A percentile compares a stretch with the other conserved stretches of the same genome.
Conservation (phyloP, 2,888 invertebrate genomes). For the Drosophila sordidapex region DNA sequence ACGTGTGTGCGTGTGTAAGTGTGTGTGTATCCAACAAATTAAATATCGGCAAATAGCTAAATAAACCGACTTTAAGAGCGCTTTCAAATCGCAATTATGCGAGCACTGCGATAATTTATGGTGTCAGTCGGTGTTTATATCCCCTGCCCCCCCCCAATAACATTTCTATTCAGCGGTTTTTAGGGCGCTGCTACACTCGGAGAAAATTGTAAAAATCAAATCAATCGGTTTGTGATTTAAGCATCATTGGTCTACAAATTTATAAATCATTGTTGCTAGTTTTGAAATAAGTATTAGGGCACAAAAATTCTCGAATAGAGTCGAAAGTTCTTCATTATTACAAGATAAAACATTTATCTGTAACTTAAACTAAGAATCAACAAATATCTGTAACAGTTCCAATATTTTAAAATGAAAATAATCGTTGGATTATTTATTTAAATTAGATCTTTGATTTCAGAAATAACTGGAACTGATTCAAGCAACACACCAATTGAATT, state of each 20-base stretch:
- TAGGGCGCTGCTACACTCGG: constrained; percentile 1
- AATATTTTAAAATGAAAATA: background rate
- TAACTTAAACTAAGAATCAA: background rate
- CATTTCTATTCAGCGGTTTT: constrained; percentile 9
- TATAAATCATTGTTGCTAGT: background rate
- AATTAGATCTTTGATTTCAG: background rate
- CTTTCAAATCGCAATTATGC: constrained; percentile 55
- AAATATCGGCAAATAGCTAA: constrained; percentile 46
- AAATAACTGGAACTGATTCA: background rate
- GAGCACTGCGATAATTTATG: constrained; percentile 48
- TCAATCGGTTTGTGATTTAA: background rate
- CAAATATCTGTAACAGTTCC: background rate
- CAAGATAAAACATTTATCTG: background rate
- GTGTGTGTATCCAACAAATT: constrained; percentile 16
- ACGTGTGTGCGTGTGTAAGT: background rate
- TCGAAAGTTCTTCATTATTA: background rate
- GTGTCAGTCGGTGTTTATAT: constrained; percentile 40
- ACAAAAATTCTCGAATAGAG: background rate
- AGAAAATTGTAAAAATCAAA: background rate
- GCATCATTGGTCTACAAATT: background rate
- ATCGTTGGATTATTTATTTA: background rate
- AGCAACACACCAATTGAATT: background rate
- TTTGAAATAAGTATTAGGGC: background rate
- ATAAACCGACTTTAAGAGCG: constrained; percentile 37
- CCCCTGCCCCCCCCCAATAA: background rate